Percentiles rank a stretch among this genome's conserved stretches.
Conservation (phyloP, 2,113 vertebrate genomes). For the Condylura cristata region DNA sequence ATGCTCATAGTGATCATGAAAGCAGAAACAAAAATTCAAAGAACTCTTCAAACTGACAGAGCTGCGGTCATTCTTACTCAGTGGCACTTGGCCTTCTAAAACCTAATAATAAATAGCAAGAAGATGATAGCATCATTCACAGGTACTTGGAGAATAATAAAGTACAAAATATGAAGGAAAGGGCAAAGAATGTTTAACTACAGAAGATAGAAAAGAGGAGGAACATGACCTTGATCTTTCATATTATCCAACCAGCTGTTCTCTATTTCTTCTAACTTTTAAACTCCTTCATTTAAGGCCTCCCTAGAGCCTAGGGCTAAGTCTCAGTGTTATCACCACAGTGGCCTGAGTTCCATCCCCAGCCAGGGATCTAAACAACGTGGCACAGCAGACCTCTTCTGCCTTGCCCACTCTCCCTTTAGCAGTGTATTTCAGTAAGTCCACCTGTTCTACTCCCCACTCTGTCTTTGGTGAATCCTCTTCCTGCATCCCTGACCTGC, state of each 20-base stretch:
- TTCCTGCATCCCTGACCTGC: no score
- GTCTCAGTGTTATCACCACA: no score
- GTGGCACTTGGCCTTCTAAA: background rate
- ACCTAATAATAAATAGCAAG: background rate
- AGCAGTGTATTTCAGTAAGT: no score
- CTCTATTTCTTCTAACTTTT: background rate
- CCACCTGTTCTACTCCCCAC: no score
- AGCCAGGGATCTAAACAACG: no score
- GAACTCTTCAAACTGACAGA: background rate
- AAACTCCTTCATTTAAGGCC: background rate
- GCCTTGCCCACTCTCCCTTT: no score
- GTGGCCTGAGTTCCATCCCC: no score
- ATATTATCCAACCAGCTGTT: no score
- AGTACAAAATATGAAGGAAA: background rate
- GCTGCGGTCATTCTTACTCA: background rate
- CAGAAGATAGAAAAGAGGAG: background rate
- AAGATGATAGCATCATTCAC: background rate
- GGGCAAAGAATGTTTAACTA: background rate
- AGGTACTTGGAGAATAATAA: background rate
- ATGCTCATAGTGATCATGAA: background rate
- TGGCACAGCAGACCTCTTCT: no score
- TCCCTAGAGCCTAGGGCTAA: no score
- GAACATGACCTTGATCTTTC: background rate
- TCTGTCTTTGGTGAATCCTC: no score
- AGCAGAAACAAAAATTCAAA: constrained; percentile 2